Evolutionary conservation across 2,797 vertebrate genomes (phyloP), one percentile per base, ranked within the genome.

Genomic region (Chelon auratus): DNA sequence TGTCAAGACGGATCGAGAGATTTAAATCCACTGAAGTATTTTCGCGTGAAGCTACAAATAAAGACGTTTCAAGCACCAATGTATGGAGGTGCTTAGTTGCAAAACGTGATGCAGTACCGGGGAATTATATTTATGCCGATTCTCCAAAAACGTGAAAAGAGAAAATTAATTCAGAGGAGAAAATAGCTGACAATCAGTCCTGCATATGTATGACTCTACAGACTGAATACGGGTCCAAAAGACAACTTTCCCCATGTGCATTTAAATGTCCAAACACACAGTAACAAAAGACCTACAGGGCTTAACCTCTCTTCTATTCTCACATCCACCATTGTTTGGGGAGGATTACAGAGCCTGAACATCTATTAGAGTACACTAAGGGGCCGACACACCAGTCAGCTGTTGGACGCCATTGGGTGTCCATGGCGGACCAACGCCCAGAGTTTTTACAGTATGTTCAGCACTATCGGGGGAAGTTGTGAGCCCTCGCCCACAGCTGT

Each of bases 271-370:
- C 48, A 63, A 76, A 60, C 77, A 83, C 63, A 72, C 48, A 59
- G 62, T 57, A 80, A 81, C 66, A 77, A 76, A 67, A 62, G 67
- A 75, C 69, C 58, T 36, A 52, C 37, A 36, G 66, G 75, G 81
- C 62, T 88, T 84, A 84, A 76, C 60, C 69, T 66, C 79, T 76
- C 62, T 74, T 82, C 86, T 83, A 74, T 85, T 83, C 78, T 80
- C 58, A 74, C 80, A 71, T 76, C 73, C 76, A 62, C 80, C 57
- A 87, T 89, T 89, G 89, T 90, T 83, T 85, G 69, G 83, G 39
- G 67, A 83, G 86, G 89, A 90, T 90, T 91, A 91, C 74, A 51
- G 62, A 8, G 63, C 60, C 68, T 45, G 26, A 72, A 80, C 84
- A 75, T 84, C 74, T 60, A 63, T 79, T 78, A 50, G 65, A 47